Conservation (phyloP, 2,888 invertebrate species). For the Limnephilus lunatus region DNA sequence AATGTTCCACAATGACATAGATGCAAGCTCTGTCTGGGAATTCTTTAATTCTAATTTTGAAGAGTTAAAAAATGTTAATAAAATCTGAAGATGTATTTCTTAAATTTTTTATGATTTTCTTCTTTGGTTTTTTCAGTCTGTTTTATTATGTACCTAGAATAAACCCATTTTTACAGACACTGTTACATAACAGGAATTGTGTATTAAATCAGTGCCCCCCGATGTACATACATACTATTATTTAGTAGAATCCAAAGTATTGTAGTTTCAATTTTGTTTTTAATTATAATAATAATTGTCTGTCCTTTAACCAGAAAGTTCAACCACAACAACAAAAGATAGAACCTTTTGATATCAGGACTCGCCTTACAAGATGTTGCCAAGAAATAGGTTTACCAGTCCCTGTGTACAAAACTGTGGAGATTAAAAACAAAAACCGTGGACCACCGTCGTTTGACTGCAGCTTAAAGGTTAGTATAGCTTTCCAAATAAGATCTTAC, state of each 20-base stretch:
- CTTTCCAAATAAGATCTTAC: background rate
- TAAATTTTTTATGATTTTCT: too few species aligned
- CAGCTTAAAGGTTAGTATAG: conserved; percentile 71
- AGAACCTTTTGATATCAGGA: conserved; percentile 50
- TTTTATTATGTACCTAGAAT: too few species aligned
- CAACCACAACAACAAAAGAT: background rate
- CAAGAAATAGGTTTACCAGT: conserved; percentile 72
- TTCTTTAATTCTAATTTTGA: background rate
- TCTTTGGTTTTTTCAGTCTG: too few species aligned
- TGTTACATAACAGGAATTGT: too few species aligned
- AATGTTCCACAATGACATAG: too few species aligned
- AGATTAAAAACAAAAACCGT: conserved; percentile 69
- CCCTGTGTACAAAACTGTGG: conserved; percentile 72
- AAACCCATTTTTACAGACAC: too few species aligned
- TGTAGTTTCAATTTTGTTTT: background rate
- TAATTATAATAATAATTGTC: background rate
- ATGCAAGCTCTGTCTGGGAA: too few species aligned
- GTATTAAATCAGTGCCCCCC: too few species aligned
- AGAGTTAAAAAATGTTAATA: background rate
- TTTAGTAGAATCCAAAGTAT: too few species aligned
- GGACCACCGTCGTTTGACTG: conserved; percentile 72
- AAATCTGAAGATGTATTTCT: background rate
- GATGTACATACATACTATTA: too few species aligned
- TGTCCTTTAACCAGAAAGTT: background rate
- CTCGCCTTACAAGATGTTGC: conserved; percentile 54